Conservation (phyloP, 1,140 invertebrate species). For the Pissodes strobi region DNA sequence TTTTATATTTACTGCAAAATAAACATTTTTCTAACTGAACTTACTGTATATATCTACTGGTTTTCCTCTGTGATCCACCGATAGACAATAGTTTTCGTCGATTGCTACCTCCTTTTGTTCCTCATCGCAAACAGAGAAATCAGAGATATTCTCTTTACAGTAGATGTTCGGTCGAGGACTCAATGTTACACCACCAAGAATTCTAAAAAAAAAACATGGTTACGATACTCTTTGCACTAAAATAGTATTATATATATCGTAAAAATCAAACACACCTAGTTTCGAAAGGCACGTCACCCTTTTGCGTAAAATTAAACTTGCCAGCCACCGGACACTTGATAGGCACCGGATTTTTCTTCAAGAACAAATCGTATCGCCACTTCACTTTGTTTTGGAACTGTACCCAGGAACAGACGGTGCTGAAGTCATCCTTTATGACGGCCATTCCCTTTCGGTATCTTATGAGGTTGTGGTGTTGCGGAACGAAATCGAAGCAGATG, state of each 20-base stretch:
- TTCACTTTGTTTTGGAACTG: conserved; percentile 82
- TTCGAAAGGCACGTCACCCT: conserved; percentile 84
- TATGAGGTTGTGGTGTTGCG: conserved; percentile 94
- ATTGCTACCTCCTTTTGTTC: conserved; percentile 93
- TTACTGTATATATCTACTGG: conserved; percentile 92
- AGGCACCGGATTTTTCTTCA: conserved; percentile 89
- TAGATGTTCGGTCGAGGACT: conserved; percentile 90
- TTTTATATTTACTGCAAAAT: too few species aligned
- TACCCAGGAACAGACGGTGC: conserved; percentile 92
- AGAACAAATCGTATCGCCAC: conserved; percentile 88
- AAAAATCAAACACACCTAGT: too few species aligned
- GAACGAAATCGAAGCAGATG: conserved; percentile 95
- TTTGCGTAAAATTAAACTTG: conserved; percentile 92
- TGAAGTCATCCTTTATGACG: conserved; percentile 87
- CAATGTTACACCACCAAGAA: conserved; percentile 90
- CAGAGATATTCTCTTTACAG: conserved; percentile 92
- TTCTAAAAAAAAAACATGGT: conserved; percentile 62
- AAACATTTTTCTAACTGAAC: too few species aligned
- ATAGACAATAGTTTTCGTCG: conserved; percentile 93
- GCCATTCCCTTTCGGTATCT: conserved; percentile 86
- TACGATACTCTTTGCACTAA: too few species aligned
- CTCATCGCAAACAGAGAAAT: conserved; percentile 90
- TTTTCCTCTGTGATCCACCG: conserved; percentile 91
- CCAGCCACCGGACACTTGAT: conserved; percentile 95
- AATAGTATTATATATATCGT: too few species aligned